These are phyloP conservation scores for Chondrosia reniformis DNA, from an alignment of 37 sponge, comb jelly and placozoan genomes.

Conservation along the genomic window DNA sequence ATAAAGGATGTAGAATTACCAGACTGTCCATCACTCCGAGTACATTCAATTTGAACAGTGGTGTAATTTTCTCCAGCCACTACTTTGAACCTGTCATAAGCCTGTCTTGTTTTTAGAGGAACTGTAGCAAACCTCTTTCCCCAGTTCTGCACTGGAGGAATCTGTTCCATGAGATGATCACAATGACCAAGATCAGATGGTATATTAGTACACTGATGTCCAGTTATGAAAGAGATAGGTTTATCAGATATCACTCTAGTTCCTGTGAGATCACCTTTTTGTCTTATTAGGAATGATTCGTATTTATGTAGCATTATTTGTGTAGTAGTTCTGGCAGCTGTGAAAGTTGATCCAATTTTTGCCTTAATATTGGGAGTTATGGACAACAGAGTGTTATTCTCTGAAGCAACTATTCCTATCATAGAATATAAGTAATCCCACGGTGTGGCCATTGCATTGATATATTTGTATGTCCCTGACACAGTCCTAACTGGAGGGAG, in stretches of 20 bases:
- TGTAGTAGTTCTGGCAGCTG: neutral
- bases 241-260: neutral
- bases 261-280: slow-evolving; percentile 35
- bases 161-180: slow-evolving; percentile 57
- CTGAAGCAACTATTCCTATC: slow-evolving; percentile 21
- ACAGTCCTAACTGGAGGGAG: slow-evolving; percentile 25
- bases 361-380: neutral
- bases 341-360: neutral
- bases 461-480: slow-evolving; percentile 22
- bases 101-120: neutral
- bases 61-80: slow-evolving; percentile 1
- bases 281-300: neutral
- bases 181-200: slow-evolving; percentile 10
- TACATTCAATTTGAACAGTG: neutral
- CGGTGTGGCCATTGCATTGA: slow-evolving; percentile 15
- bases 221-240: slow-evolving; percentile 14
- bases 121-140: slow-evolving; percentile 32
- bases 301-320: neutral
- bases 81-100: neutral
- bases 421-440: neutral
- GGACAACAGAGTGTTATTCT: neutral
- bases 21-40: neutral
- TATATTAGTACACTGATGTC: neutral
- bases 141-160: slow-evolving; percentile 31
- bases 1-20: neutral